Evolutionary conservation across 2,113 vertebrate species (phyloP).

Genomic region (Melospiza melodia): DNA sequence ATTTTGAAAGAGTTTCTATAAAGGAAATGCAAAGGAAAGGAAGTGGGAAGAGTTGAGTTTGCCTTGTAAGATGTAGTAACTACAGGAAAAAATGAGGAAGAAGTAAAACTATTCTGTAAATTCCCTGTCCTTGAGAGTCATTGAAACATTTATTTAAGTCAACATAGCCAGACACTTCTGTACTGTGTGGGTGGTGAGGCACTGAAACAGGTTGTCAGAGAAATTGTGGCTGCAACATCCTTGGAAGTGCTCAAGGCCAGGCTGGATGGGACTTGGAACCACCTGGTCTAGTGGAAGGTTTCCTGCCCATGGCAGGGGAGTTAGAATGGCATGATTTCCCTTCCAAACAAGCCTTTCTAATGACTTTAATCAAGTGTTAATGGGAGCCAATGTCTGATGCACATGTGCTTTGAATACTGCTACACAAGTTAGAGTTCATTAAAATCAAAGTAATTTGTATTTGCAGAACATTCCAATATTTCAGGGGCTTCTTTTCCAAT

Average conservation of each 20-base stretch:
- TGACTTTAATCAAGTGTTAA: background rate
- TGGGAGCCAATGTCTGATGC: accelerated
- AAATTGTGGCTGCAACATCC: background rate
- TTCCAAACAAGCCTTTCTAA: background rate
- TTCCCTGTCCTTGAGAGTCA: background rate
- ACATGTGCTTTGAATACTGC: background rate
- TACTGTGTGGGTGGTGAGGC: background rate
- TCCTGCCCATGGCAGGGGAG: background rate
- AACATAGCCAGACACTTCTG: background rate
- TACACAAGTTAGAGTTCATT: background rate
- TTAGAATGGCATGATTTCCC: background rate
- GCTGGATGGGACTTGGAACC: background rate
- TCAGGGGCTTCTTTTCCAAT: background rate
- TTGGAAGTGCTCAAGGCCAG: background rate
- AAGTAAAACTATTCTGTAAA: background rate
- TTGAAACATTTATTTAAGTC: background rate
- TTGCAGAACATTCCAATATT: background rate
- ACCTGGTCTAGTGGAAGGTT: background rate
- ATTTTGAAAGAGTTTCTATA: background rate
- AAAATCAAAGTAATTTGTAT: background rate
- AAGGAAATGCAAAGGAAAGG: background rate
- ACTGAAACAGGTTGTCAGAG: background rate
- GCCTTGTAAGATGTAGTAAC: background rate
- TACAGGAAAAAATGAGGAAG: background rate
- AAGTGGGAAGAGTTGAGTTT: background rate